Conservation (phyloP, 2,888 invertebrate species). For the Oscheius myriophilus region DNA sequence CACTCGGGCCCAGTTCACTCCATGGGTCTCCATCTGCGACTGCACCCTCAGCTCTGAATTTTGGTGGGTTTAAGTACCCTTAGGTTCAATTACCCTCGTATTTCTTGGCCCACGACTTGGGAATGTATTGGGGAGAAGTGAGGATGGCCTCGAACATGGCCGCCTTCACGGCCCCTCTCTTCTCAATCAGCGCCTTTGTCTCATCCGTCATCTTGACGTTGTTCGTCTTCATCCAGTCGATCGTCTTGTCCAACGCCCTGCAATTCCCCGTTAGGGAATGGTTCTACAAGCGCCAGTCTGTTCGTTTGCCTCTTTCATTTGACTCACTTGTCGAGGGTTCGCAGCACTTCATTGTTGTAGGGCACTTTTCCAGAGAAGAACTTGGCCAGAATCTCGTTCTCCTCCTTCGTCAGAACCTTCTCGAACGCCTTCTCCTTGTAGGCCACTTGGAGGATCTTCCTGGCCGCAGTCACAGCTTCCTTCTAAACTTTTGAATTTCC, state of each 20-base stretch:
- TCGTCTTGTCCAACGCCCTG: constrained; percentile 43
- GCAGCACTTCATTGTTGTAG: constrained; percentile 24
- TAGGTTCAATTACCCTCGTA: constrained; percentile 14
- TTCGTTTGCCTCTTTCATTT: too few relatives aligned
- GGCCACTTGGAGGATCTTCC: constrained; percentile 41
- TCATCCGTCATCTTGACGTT: constrained; percentile 42
- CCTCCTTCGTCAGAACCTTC: constrained; percentile 37
- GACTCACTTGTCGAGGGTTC: constrained; percentile 1
- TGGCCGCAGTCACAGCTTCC: constrained; percentile 25
- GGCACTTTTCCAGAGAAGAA: constrained; percentile 49
- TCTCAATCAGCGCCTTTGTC: constrained; percentile 38
- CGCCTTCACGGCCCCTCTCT: constrained; percentile 40
- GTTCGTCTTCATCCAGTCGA: constrained; percentile 42
- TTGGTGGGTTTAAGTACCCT: background rate
- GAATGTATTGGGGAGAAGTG: constrained; percentile 48
- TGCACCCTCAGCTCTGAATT: constrained; percentile 39
- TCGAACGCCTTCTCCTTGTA: constrained; percentile 38
- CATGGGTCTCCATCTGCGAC: constrained; percentile 42
- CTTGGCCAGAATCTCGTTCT: constrained; percentile 42
- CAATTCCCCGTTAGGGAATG: too few relatives aligned
- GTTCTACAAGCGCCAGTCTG: too few relatives aligned
- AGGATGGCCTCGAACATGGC: constrained; percentile 50
- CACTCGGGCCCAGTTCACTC: constrained; percentile 48
- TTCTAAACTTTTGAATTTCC: background rate
- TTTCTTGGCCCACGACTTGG: constrained; percentile 44